Base-by-base conservation (phyloP, 2,888 invertebrate genomes). In the Chromoteleia sp. region DNA sequence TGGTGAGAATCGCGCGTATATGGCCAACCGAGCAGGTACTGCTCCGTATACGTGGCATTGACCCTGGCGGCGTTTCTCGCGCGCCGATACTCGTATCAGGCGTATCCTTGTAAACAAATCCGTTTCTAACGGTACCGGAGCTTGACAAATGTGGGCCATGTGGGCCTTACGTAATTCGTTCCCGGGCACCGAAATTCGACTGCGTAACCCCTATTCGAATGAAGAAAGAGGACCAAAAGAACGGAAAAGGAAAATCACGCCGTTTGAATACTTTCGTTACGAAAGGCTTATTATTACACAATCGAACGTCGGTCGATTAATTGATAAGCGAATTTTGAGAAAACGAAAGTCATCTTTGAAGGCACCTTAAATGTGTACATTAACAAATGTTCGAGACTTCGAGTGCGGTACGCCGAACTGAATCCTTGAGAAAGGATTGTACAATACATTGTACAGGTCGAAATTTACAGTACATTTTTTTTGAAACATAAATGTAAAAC, bases 11-110 rank as follows among this genome's bases (percentile, higher is more conserved):
- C 68, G 80, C 68, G 80, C 84, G 82, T 88, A 87, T 87, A 88
- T 89, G 88, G 88, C 88, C 88, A 88, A 87, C 87, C 88, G 81
- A n/a, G 82, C 85, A 85, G 84, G 84, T 89, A 86, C 86, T 89
- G 91, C 88, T 91, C 91, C 89, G 90, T 86, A 91, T 91, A 89
- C 84, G 83, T 90, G 90, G 86, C 91, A 89, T 91, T 91, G 91
- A 91, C 90, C 91, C 89, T 87, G 85, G 2, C 52, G 41, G 41
- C 58, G 67, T 43, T 63, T 74, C 45, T 78, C 75, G 52, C 75
- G 54, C 52, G 58, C 43, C 63, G 58, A 61, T 45, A 30, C 39
- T 61, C 43, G 52, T 30, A 58, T 54, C 71, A n/a, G 41, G 67
- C 61, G 61, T 78, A 78, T 79, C 78, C 83, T 82, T 83, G 84